Evolutionary conservation across 2,113 vertebrate genomes (phyloP).

Genomic region (Oceanodroma tethys): DNA sequence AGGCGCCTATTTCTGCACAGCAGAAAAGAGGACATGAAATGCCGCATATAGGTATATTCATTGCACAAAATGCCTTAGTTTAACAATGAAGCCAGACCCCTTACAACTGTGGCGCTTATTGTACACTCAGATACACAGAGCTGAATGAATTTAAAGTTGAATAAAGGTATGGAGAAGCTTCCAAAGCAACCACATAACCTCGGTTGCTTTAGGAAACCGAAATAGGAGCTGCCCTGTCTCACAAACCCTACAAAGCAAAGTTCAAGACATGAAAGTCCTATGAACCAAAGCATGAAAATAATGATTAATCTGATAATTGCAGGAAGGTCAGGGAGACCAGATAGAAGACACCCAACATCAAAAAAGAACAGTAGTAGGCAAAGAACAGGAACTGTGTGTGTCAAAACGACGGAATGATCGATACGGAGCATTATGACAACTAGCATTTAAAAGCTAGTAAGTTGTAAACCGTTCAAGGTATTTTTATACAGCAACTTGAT

Average conservation of each 20-base stretch:
- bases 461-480: neutral
- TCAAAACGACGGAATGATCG: neutral
- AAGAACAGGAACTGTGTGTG: neutral
- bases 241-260: neutral
- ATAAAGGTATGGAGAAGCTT: neutral
- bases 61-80: neutral
- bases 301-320: neutral
- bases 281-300: neutral
- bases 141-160: neutral
- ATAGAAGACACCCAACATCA: neutral
- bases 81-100: neutral
- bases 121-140: neutral
- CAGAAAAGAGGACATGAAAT: neutral
- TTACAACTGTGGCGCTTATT: accelerated
- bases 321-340: neutral
- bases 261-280: neutral
- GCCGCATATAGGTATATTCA: neutral
- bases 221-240: neutral
- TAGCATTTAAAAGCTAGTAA: neutral
- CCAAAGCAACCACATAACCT: neutral
- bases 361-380: neutral
- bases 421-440: neutral
- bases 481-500: neutral
- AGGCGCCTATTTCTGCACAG: neutral
- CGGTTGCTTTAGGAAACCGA: no score